Base-by-base conservation (phyloP, 2,888 invertebrate genomes). In the Melinaea menophilus region DNA sequence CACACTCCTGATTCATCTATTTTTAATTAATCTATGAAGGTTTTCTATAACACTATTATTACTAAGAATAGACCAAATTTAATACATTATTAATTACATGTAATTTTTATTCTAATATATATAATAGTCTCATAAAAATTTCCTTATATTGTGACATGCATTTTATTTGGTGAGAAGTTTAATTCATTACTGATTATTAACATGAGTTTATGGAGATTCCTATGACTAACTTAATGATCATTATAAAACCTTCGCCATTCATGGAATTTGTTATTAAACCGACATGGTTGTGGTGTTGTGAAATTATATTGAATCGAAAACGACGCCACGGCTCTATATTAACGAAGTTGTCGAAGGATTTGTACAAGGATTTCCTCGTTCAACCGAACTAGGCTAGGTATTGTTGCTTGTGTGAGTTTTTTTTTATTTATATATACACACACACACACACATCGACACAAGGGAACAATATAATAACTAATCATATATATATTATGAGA, bases 401-500 rank as follows among this genome's bases (percentile, higher is more conserved):
- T 55, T 35, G 46, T 12, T 5, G 5, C 22, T 48, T 51, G 51
- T 51, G 51, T 31, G 22, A 13, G n/a, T 13, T 51, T 31, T 51
- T 51, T 31, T 7, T 46, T 46, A n/a, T 48, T 22, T 22, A 22
- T 4, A 13, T n/a, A 13, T 4, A n/a, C n/a, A 4, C 48, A 46
- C 46, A 46, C 11, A n/a, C 12, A 11, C n/a, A 46, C 5, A 46
- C 46, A 2, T n/a, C 13, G n/a, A 48, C 13, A 48, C 3, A 22
- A 48, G 22, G 22, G 48, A n/a, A 7, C 12, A 48, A 48, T 5
- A 48, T 12, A 2, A 48, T 31, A 51, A 31, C 45, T 55, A 55
- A 45, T 34, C 45, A 59, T 33, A 45, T 69, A 65, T 66, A 72
- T 69, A 64, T 71, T 70, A 61, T 66, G 69, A 72, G 70, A 71